These are phyloP conservation scores for Phalacrocorax pelagicus DNA, from an alignment of 2,113 vertebrate genomes.

Conservation along the genomic window DNA sequence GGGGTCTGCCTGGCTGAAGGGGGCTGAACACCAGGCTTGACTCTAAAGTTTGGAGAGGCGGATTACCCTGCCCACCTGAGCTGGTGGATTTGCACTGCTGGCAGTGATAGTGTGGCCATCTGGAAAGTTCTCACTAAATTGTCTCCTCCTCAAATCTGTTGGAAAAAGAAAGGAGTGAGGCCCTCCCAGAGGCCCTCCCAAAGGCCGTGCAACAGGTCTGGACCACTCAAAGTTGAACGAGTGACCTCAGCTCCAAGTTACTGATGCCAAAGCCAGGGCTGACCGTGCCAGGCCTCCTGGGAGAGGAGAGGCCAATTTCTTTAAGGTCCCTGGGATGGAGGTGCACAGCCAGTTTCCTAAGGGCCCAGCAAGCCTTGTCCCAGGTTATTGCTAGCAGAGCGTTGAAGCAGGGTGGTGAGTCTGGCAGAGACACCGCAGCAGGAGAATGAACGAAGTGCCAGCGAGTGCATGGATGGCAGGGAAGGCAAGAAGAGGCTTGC, in stretches of 20 bases:
- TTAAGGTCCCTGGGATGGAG: background rate
- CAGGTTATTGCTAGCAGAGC: background rate
- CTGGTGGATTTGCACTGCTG: background rate
- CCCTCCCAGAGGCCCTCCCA: too few relatives aligned
- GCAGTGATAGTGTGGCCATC: background rate
- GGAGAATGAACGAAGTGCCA: background rate
- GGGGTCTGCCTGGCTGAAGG: too few relatives aligned
- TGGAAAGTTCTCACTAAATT: background rate
- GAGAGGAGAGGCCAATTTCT: background rate
- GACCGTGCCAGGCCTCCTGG: background rate
- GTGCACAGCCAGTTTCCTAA: background rate
- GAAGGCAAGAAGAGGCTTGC: background rate
- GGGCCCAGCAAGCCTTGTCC: background rate
- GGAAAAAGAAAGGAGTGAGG: background rate
- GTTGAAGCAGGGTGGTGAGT: background rate
- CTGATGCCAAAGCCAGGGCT: background rate
- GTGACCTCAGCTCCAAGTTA: accelerated
- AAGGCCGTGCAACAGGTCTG: background rate
- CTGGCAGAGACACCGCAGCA: background rate
- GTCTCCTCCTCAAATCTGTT: background rate
- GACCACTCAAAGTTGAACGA: background rate
- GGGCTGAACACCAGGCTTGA: accelerated
- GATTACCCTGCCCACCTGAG: background rate
- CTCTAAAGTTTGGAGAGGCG: background rate
- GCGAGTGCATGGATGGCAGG: background rate